Evolutionary conservation across 2,113 vertebrate genomes (phyloP).

Genomic region (Pleuronectes platessa): DNA sequence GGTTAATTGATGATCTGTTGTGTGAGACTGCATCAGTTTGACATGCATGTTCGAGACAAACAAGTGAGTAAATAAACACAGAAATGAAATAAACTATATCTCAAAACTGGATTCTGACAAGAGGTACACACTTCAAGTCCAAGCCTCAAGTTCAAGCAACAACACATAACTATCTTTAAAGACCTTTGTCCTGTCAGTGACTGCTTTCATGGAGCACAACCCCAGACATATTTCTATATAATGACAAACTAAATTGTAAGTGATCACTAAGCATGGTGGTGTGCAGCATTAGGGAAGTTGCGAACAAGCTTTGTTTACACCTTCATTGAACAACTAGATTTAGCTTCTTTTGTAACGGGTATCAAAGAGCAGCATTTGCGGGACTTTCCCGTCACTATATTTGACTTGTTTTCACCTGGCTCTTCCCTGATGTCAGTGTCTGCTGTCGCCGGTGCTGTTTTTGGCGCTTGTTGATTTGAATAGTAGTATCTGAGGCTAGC

Average conservation of each 20-base stretch:
- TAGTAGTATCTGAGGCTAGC: slow-evolving; percentile 5
- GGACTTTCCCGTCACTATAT: background rate
- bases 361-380: background rate
- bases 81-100: too few species aligned
- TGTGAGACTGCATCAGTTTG: too few species aligned
- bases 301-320: background rate
- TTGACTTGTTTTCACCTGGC: background rate
- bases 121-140: too few species aligned
- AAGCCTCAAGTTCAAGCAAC: too few species aligned
- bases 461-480: slow-evolving; percentile 59
- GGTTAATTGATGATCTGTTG: background rate
- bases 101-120: too few species aligned
- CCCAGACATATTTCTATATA: background rate
- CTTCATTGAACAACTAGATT: background rate
- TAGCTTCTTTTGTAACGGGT: background rate
- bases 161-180: too few species aligned
- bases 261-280: too few species aligned
- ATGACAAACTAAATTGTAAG: background rate
- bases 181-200: background rate
- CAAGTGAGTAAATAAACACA: too few species aligned
- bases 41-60: too few species aligned
- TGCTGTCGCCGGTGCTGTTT: background rate
- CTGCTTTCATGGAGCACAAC: background rate
- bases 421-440: background rate
- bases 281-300: background rate